Percentiles rank a stretch among this genome's conserved stretches.
Evolutionary conservation across 2,888 invertebrate genomes (phyloP).

Genomic region (Frankliniella intonsa): DNA sequence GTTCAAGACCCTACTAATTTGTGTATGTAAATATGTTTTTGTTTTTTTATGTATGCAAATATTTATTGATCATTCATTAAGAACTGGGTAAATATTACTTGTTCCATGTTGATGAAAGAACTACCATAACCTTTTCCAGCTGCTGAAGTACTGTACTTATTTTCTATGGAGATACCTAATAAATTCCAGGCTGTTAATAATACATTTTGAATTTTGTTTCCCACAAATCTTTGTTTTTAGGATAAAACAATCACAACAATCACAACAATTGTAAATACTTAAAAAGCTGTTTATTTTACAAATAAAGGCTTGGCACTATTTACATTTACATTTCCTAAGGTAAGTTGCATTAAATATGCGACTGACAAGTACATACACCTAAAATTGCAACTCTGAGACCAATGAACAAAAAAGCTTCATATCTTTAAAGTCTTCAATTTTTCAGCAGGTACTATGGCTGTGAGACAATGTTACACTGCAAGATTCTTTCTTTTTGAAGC

Average conservation of each 20-base stretch:
- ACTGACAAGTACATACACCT: background rate
- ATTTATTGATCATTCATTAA: constrained; percentile 36
- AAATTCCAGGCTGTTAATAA: constrained; percentile 25
- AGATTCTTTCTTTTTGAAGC: no score
- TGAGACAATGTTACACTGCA: no score
- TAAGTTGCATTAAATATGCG: constrained; percentile 6
- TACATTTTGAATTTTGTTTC: background rate
- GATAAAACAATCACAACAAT: background rate
- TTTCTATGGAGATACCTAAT: constrained; percentile 25
- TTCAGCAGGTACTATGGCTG: background rate
- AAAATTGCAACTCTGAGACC: background rate
- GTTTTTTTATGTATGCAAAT: constrained; percentile 35
- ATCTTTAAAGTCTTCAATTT: background rate
- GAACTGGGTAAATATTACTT: constrained; percentile 34
- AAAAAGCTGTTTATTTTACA: background rate
- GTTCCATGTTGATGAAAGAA: background rate
- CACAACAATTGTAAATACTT: background rate
- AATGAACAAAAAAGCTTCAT: background rate
- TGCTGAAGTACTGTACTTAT: constrained; percentile 25
- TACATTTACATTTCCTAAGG: background rate
- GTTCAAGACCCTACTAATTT: constrained; percentile 16
- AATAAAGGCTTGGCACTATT: background rate
- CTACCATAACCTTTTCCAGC: constrained; percentile 13
- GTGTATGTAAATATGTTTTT: constrained; percentile 36
- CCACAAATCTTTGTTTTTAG: background rate